Conservation (phyloP, 2,888 invertebrate species). For the Cantharis nigra region DNA sequence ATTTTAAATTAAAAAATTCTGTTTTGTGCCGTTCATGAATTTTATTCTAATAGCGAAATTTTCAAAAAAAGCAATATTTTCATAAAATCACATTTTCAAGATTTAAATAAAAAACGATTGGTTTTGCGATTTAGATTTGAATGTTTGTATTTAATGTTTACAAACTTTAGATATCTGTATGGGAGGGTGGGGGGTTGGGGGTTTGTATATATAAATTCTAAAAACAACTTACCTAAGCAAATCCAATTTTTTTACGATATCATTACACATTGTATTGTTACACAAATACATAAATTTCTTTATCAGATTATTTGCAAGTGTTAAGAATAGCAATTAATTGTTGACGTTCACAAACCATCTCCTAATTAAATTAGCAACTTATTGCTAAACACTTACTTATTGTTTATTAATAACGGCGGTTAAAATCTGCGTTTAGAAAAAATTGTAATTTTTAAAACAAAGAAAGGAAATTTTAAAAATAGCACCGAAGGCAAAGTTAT, state of each 20-base stretch:
- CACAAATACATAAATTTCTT: background rate
- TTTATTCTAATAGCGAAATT: too few species aligned
- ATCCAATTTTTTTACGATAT: background rate
- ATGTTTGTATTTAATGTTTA: background rate
- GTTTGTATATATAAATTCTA: background rate
- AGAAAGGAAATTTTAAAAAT: background rate
- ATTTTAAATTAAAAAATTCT: too few species aligned
- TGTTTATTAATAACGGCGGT: background rate
- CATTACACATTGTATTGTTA: background rate
- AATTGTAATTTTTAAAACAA: background rate
- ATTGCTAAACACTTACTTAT: background rate
- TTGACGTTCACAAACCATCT: background rate
- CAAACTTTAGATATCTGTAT: background rate
- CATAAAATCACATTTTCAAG: too few species aligned
- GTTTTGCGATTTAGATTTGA: too few species aligned
- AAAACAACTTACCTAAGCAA: background rate
- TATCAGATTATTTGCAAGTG: background rate
- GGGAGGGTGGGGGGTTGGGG: too few species aligned
- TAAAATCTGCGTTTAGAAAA: background rate
- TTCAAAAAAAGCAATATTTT: too few species aligned
- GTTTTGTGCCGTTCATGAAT: too few species aligned
- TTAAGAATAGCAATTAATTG: background rate
- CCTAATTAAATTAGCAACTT: background rate
- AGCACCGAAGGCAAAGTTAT: background rate
- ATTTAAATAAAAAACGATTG: too few species aligned